Evolutionary conservation across 2,888 invertebrate species (phyloP).

Genomic region (Baccha elongata): DNA sequence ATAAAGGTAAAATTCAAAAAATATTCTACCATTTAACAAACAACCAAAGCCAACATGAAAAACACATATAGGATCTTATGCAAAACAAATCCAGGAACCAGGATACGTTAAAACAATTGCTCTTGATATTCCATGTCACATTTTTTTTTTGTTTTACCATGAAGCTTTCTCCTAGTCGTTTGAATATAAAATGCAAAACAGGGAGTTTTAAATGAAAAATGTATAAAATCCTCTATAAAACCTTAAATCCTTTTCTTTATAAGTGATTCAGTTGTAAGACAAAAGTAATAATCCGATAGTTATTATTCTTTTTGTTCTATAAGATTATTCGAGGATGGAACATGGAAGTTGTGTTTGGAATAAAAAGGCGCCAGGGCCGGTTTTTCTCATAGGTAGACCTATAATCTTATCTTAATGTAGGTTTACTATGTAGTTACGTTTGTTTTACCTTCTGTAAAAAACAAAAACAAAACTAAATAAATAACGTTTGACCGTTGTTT

Average conservation of each 20-base stretch:
- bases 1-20: background rate
- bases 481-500: no score
- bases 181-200: constrained; percentile 20
- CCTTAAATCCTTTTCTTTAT: constrained; percentile 54
- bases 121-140: constrained; percentile 41
- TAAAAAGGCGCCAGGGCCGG: background rate
- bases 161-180: constrained; percentile 7
- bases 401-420: no score
- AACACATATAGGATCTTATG: background rate
- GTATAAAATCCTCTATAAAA: constrained; percentile 44
- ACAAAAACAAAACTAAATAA: no score
- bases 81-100: constrained; percentile 22
- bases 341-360: background rate
- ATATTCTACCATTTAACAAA: background rate
- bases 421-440: no score
- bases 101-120: constrained; percentile 50
- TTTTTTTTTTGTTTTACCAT: constrained; percentile 18
- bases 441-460: no score
- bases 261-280: constrained; percentile 64
- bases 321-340: constrained; percentile 29
- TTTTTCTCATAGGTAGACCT: no score
- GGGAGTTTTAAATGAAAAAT: constrained; percentile 48
- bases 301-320: constrained; percentile 44
- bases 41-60: background rate
- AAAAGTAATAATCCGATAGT: constrained; percentile 58